phyloP scores from a whole-genome alignment of 35 echinoderm and acorn worm genomes.

The Lytechinus variegatus region DNA sequence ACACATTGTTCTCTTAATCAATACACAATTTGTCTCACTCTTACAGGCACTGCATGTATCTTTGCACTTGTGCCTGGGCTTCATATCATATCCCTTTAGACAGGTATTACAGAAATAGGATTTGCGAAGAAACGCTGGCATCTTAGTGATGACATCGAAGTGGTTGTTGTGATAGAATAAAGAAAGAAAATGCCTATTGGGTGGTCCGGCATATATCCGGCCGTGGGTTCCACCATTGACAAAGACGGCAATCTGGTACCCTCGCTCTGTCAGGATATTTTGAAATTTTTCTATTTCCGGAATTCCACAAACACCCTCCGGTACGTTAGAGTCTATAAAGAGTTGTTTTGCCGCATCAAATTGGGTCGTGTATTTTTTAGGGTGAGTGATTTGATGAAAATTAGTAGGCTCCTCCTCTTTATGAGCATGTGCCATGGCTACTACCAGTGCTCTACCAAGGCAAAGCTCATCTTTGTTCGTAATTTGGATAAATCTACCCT shows the following conservation, averaged over 20 bases:
- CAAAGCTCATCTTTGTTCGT: constrained; percentile 55
- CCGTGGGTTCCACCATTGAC: constrained; percentile 10
- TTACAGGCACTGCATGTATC: background rate
- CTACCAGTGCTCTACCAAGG: constrained; percentile 61
- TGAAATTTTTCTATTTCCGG: constrained; percentile 63
- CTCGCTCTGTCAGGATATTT: constrained; percentile 3
- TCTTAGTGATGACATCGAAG: background rate
- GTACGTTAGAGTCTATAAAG: background rate
- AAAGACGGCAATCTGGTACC: constrained; percentile 59
- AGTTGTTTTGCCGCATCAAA: background rate
- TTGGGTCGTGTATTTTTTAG: background rate
- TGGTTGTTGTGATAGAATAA: background rate
- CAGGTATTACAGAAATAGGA: constrained; percentile 53
- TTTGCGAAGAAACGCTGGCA: background rate
- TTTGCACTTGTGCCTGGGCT: constrained; percentile 27
- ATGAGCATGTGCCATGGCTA: constrained; percentile 55
- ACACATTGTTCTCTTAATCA: background rate
- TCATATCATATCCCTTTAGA: constrained; percentile 49
- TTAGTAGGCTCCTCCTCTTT: background rate
- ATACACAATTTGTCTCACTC: background rate
- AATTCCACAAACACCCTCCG: constrained; percentile 7
- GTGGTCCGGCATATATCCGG: constrained; percentile 52
- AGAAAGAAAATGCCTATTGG: background rate
- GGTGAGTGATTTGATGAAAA: background rate
- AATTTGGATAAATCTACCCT: background rate